Evolutionary conservation across 2,797 vertebrate species (phyloP), one percentile per base, ranked within the genome.

Genomic region (Spheniscus humboldti): DNA sequence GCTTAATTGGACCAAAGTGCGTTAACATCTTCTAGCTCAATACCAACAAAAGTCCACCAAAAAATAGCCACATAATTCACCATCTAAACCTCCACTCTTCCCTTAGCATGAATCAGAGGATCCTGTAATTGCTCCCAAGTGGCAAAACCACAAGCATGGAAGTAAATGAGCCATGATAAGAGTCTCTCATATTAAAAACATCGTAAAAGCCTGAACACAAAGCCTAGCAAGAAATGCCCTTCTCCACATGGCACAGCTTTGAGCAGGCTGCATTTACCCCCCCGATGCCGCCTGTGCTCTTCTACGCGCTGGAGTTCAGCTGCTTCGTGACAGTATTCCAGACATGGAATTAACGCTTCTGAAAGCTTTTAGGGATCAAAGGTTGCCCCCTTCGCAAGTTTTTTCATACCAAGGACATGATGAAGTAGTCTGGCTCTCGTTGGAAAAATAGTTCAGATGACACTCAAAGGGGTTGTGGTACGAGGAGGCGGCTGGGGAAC

Each of bases 121-220:
- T 62, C 78, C 84, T 24, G 0, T 31, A 81, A 96, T 73, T 81
- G 91, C 85, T 94, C 96, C 92, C 95, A 73, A 96, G 96, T 39
- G 96, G 87, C 91, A 78, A 95, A 97, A 68, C 96, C 96, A 88
- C 96, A 95, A 78, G 91, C 87, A 90, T 90, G 85, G 92, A 48
- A 95, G 60, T 10, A 91, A 96, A 93, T 30, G 94, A 96, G n/a
- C 84, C 89, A 90, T 22, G 97, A 96, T 97, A 97, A 96, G 92
- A 78, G 96, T 84, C 62, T 64, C 87, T 90, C 73, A 18, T 95
- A 90, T 37, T 81, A 81, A 95, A 94, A 91, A 87, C 73, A 56
- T 72, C 90, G 81, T 82, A 83, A 96, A 96, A 97, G 84, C 27
- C 86, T 4, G 78, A 97, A 72, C 78, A 96, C 94, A 96, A 97